Evolutionary conservation across 2,888 invertebrate genomes (phyloP).

Genomic region (Coenonympha glycerion): DNA sequence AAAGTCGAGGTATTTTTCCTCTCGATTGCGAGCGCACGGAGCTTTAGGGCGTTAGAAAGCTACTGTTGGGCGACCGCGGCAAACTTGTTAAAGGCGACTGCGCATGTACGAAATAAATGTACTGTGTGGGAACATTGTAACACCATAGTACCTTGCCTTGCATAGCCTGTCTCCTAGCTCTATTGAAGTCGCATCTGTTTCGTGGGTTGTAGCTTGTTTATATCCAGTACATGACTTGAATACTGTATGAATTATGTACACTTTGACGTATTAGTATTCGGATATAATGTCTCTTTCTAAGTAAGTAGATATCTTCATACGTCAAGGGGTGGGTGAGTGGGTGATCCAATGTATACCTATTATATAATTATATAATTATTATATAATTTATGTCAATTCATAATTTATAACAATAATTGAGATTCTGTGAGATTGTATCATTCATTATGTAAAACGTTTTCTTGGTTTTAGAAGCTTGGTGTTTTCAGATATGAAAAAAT

Average conservation of each 20-base stretch:
- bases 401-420: too few relatives aligned
- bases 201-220: not conserved
- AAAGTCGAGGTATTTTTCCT: constrained; percentile 39
- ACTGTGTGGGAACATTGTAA: constrained; percentile 30
- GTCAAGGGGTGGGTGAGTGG: too few relatives aligned
- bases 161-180: not conserved
- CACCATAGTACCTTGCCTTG: constrained; percentile 20
- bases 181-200: not conserved
- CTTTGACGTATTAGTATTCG: not conserved
- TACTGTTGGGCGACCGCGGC: constrained; percentile 40
- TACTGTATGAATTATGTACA: not conserved
- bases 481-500: too few relatives aligned
- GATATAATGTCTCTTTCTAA: too few relatives aligned
- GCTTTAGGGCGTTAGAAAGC: constrained; percentile 43
- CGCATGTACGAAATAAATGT: constrained; percentile 42
- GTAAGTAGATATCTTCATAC: too few relatives aligned
- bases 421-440: too few relatives aligned
- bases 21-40: constrained; percentile 41
- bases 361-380: too few relatives aligned
- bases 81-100: constrained; percentile 42
- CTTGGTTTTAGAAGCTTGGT: too few relatives aligned
- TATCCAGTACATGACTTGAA: not conserved
- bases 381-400: too few relatives aligned
- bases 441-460: too few relatives aligned
- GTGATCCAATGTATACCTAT: too few relatives aligned